Conservation (phyloP, 1,140 invertebrate species). For the Drosophila quadrilineata region DNA sequence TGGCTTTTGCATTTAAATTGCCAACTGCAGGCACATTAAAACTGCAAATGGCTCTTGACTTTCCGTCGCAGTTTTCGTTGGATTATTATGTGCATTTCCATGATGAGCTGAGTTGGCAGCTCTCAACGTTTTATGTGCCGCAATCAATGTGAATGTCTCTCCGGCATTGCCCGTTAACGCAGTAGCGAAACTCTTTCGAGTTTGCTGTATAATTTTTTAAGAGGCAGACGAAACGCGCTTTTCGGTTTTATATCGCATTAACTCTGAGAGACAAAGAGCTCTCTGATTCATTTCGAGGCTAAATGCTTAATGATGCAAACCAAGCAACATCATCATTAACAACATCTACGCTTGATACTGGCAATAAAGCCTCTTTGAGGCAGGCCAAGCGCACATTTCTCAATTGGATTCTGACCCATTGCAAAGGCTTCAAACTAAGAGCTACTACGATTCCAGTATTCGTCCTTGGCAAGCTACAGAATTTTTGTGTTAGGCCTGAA, state of each 20-base stretch:
- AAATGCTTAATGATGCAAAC: conserved; percentile 18
- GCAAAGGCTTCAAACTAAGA: background rate
- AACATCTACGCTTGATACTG: no score
- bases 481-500: background rate
- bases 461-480: no score
- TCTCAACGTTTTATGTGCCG: conserved; percentile 51
- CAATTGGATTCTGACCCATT: conserved; percentile 16
- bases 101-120: conserved; percentile 24
- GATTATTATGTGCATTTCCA: conserved; percentile 38
- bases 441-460: no score
- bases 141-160: conserved; percentile 56
- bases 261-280: no score
- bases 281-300: background rate
- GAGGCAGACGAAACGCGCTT: conserved; percentile 1
- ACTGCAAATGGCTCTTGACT: background rate
- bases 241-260: conserved; percentile 36
- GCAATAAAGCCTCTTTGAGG: background rate
- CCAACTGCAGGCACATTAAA: background rate
- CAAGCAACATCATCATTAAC: no score
- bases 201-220: conserved; percentile 21
- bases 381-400: background rate
- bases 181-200: conserved; percentile 8
- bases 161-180: conserved; percentile 35
- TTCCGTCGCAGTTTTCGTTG: conserved; percentile 1
- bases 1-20: no score